Evolutionary conservation across 2,888 invertebrate genomes (phyloP), one percentile per base, ranked within the genome.

Genomic region (Strigamia crassipes): DNA sequence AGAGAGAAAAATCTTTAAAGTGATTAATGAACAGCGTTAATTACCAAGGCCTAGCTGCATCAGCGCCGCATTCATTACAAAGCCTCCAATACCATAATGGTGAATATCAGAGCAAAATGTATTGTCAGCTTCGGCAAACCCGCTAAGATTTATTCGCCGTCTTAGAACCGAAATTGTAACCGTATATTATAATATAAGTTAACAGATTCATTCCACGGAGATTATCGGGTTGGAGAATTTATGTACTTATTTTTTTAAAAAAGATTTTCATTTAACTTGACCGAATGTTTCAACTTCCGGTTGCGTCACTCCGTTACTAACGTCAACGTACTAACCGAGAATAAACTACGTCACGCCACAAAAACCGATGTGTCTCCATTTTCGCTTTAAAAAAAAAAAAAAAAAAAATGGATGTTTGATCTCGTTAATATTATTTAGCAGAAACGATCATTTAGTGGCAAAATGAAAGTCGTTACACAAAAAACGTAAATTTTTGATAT

Each of bases 11-110:
- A 18, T 18, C 18, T 56, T 56, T 18, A 56, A 56, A 56, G 56
- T 56, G 56, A 56, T 56, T 56, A 56, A 56, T 56, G 56, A 56
- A 56, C 56, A 18, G 56, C 56, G 56, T 56, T 56, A 56, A 56
- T 56, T 56, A 56, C 56, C 56, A 18, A 9, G 56, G 56, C 56
- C 56, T 56, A 56, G 56, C 56, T 18, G 56, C 56, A 56, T 56
- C 56, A 21, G 56, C 56, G 5, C 56, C 56, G n/a, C 6, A 56
- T 56, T 56, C 56, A 56, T 56, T 56, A 56, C 56, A 56, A 56
- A 56, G 56, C 56, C 56, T 18, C 56, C 18, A 56, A 56, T 56
- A 18, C 56, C 56, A 21, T 56, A 56, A 56, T 56, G 56, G 56
- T 46, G 56, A 56, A 56, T 56, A 56, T 56, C 56, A 56, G n/a